These are phyloP conservation scores for Darevskia nairensis DNA, from an alignment of 2,797 vertebrate species.

Conservation along the genomic window DNA sequence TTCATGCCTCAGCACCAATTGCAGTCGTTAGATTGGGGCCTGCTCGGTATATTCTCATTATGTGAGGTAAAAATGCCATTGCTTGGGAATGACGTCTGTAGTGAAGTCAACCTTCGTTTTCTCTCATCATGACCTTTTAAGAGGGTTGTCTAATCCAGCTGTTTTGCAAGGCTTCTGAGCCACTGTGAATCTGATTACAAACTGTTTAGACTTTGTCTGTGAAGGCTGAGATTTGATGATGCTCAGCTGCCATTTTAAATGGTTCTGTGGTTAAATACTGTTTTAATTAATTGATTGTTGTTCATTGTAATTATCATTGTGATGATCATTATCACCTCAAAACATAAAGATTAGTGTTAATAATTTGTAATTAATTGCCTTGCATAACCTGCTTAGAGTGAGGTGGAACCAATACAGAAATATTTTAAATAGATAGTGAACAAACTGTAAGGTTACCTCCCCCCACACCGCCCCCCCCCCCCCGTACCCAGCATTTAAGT, in stretches of 20 bases:
- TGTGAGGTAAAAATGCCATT: background rate
- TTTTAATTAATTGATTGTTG: slow-evolving; percentile 9
- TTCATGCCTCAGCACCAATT: background rate
- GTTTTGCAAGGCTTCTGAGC: background rate
- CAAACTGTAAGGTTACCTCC: no score
- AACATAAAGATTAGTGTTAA: background rate
- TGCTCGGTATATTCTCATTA: background rate
- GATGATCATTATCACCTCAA: background rate
- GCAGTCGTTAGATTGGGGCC: background rate
- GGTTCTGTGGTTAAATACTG: background rate
- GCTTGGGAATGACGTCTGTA: background rate
- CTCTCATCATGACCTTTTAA: background rate
- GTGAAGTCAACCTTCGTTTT: background rate
- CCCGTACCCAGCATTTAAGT: no score
- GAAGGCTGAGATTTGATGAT: background rate
- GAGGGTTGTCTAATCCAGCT: background rate
- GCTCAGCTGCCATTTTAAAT: background rate
- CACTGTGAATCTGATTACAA: background rate
- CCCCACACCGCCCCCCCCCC: no score
- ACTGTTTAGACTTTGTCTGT: background rate
- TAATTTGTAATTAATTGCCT: background rate
- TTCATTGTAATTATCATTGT: background rate
- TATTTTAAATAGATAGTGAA: no score
- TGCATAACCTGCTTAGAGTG: no score
- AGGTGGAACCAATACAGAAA: no score